phyloP scores from a whole-genome alignment of 2,113 vertebrate species.

The Callospermophilus lateralis region DNA sequence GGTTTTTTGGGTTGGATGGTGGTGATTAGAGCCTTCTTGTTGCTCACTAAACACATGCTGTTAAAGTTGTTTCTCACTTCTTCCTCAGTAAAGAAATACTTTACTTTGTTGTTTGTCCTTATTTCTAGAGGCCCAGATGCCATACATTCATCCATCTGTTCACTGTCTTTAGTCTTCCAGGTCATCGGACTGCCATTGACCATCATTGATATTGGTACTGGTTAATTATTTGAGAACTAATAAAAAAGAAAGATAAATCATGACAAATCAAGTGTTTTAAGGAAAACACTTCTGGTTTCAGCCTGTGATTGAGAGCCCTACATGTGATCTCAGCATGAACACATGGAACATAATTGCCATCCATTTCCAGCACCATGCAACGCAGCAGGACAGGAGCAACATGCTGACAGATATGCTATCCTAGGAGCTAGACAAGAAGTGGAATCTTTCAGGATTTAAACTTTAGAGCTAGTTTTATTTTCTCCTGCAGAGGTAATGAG shows the following conservation, averaged over 20 bases:
- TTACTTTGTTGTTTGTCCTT: not conserved
- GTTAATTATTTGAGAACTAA: conserved; percentile 1
- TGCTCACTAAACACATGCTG: not conserved
- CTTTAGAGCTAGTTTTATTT: not conserved
- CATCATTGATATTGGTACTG: not conserved
- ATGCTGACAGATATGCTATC: not conserved
- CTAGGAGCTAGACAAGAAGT: not conserved
- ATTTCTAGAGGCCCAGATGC: not conserved
- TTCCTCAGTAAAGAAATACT: conserved; percentile 5
- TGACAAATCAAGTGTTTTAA: conserved; percentile 65
- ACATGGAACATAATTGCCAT: conserved; percentile 20
- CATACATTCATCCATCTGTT: not conserved
- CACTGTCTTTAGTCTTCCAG: not conserved
- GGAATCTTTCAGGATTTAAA: not conserved
- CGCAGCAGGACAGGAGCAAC: not conserved
- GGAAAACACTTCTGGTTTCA: conserved; percentile 67
- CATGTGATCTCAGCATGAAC: conserved; percentile 50
- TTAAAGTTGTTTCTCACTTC: not conserved
- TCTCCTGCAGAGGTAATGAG: not conserved
- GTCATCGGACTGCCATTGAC: not conserved
- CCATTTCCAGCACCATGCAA: not conserved
- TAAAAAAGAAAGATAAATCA: not conserved
- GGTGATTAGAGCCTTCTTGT: not conserved
- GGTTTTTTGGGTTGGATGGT: not conserved
- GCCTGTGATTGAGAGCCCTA: conserved; percentile 59